These are phyloP conservation scores for Fundulus diaphanus DNA, from an alignment of 2,797 vertebrate genomes.

Conservation along the genomic window DNA sequence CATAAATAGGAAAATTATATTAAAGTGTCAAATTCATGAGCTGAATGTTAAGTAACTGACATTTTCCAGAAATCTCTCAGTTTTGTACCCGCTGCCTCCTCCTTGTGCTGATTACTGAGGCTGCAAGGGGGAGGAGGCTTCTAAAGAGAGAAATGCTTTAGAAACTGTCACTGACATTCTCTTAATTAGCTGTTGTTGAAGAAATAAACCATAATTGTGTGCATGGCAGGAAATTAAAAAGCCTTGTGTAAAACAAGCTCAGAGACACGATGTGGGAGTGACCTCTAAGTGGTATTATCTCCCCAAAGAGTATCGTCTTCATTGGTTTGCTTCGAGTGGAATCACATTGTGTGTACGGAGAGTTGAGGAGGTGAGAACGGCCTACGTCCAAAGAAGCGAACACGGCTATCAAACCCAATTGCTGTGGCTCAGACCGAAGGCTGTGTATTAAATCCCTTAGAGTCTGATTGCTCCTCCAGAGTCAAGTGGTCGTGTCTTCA, in stretches of 20 bases:
- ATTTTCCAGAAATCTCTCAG: constrained; percentile 29
- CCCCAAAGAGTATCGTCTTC: constrained; percentile 51
- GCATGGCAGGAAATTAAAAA: constrained; percentile 58
- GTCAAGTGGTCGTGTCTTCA: constrained; percentile 84
- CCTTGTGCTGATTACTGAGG: constrained; percentile 31
- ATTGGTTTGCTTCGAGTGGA: constrained; percentile 58
- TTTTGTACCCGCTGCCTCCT: constrained; percentile 30
- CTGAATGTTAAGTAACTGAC: constrained; percentile 21
- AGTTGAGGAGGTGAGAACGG: constrained; percentile 62
- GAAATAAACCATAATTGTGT: constrained; percentile 62
- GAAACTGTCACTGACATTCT: constrained; percentile 44
- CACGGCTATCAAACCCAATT: constrained; percentile 84
- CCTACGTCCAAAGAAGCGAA: constrained; percentile 47
- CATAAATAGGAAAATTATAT: constrained; percentile 15
- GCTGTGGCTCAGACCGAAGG: constrained; percentile 84
- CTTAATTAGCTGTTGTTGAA: constrained; percentile 59
- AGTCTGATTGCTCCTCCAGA: constrained; percentile 85
- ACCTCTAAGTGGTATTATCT: constrained; percentile 54
- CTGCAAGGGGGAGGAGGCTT: constrained; percentile 20
- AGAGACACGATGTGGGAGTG: constrained; percentile 52
- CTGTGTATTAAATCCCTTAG: constrained; percentile 83
- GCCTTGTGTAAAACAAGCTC: constrained; percentile 57
- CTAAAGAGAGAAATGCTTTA: constrained; percentile 47
- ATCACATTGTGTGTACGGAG: constrained; percentile 63
- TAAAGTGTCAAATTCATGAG: constrained; percentile 30